phyloP scores from a whole-genome alignment of 2,113 vertebrate species.

The Tursiops truncatus region DNA sequence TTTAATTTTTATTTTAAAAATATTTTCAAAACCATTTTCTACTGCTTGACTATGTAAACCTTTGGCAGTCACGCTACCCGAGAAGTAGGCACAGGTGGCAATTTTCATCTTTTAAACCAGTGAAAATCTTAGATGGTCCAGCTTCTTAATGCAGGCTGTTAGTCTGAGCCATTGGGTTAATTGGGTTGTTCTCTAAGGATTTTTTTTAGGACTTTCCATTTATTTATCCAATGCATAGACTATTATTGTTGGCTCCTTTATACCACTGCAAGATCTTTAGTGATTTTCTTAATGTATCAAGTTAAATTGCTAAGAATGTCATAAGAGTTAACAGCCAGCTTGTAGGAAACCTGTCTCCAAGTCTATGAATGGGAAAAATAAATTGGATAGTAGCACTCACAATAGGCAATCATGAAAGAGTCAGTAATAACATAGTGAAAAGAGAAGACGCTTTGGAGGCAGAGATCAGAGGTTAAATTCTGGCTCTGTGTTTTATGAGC shows the following conservation, averaged over 20 bases:
- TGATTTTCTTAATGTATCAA: not conserved
- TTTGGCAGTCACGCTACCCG: not conserved
- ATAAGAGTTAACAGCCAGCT: not conserved
- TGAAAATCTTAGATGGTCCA: not conserved
- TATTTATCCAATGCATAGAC: not conserved
- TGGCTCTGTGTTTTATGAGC: not conserved
- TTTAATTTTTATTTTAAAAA: not conserved
- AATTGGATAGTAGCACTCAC: not conserved
- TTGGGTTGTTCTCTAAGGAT: not conserved
- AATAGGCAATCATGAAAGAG: not conserved
- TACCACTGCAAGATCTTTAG: not conserved
- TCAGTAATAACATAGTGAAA: not conserved
- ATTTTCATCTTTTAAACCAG: not conserved
- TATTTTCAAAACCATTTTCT: not conserved
- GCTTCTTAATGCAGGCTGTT: not conserved
- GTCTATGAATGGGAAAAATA: conserved; percentile 23
- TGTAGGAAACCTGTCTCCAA: not conserved
- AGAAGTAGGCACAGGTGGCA: not conserved
- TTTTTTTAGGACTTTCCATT: not conserved
- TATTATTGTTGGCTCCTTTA: not conserved
- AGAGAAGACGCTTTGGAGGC: not conserved
- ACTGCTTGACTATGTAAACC: not conserved
- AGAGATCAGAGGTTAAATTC: not conserved
- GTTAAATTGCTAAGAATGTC: not conserved
- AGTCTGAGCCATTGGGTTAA: not conserved